Conservation (phyloP, 2,113 vertebrate species). For the Forbesichthys papilliferus region DNA sequence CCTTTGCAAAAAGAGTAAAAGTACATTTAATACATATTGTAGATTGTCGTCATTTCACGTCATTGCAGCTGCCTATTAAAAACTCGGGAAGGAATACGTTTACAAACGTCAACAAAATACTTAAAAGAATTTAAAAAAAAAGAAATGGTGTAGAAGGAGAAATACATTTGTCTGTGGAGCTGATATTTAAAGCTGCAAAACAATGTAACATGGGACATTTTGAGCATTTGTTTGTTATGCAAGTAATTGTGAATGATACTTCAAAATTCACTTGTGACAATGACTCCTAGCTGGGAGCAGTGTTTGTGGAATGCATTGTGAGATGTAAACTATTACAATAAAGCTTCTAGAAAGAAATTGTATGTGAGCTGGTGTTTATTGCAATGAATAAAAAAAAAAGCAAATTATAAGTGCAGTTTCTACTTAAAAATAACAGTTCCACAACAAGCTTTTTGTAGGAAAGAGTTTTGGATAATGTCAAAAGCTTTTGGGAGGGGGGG, state of each 20-base stretch:
- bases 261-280: conserved; percentile 86
- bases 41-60: conserved; percentile 67
- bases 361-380: too few relatives aligned
- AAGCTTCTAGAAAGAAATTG: conserved; percentile 89
- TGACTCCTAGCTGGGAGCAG: conserved; percentile 81
- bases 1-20: conserved; percentile 59
- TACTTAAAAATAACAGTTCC: too few relatives aligned
- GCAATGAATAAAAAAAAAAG: too few relatives aligned
- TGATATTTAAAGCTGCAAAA: conserved; percentile 82
- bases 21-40: conserved; percentile 52
- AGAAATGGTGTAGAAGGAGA: conserved; percentile 33
- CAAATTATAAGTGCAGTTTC: too few relatives aligned
- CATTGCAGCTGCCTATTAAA: conserved; percentile 75
- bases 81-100: conserved; percentile 75
- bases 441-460: too few relatives aligned
- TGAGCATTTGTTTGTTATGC: conserved; percentile 85
- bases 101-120: conserved; percentile 75
- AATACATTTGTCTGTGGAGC: conserved; percentile 80
- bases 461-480: too few relatives aligned
- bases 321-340: conserved; percentile 95
- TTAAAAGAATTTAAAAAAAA: conserved; percentile 20
- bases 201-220: conserved; percentile 82
- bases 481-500: too few relatives aligned
- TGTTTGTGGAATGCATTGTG: conserved; percentile 99
- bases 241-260: conserved; percentile 86